Percentiles rank a stretch among this genome's conserved stretches.
Conservation (phyloP, 2,888 invertebrate genomes). For the Caenorhabditis becei region DNA sequence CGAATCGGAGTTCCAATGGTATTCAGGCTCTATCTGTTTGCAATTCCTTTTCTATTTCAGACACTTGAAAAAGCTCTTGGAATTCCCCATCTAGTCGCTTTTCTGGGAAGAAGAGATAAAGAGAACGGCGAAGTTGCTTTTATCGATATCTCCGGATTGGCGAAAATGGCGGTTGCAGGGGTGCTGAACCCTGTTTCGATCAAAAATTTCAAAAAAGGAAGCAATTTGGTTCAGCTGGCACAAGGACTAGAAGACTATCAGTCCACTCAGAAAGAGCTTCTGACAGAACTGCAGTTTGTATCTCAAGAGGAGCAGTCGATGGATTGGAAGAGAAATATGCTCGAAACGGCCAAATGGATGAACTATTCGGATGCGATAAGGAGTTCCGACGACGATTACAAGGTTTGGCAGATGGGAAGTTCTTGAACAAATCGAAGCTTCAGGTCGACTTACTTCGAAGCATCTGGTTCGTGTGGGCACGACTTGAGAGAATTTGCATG, state of each 20-base stretch:
- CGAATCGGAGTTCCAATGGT: constrained; percentile 6
- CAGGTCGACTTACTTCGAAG: not conserved
- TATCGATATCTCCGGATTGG: not conserved
- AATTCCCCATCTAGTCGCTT: not conserved
- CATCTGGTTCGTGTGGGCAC: constrained; percentile 17
- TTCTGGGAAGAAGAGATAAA: not conserved
- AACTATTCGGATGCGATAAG: constrained; percentile 10
- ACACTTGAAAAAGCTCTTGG: constrained; percentile 1
- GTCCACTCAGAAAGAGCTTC: not conserved
- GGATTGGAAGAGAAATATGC: constrained; percentile 14
- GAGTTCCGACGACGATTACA: not conserved
- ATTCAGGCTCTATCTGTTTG: not conserved
- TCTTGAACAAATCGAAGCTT: not conserved
- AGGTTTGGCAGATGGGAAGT: not conserved
- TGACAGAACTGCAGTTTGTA: not conserved
- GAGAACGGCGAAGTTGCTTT: not conserved
- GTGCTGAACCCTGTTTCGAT: not conserved
- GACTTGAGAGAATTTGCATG: constrained; percentile 12
- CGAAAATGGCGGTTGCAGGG: not conserved
- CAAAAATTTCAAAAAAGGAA: not conserved
- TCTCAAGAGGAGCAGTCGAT: not conserved
- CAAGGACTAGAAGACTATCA: constrained; percentile 14
- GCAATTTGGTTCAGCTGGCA: constrained; percentile 22
- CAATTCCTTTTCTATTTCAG: not conserved
- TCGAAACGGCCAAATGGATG: constrained; percentile 19